A percentile compares a stretch with the other conserved stretches of the same genome.
Evolutionary conservation across 2,113 vertebrate genomes (phyloP).

Genomic region (Albula glossodonta): DNA sequence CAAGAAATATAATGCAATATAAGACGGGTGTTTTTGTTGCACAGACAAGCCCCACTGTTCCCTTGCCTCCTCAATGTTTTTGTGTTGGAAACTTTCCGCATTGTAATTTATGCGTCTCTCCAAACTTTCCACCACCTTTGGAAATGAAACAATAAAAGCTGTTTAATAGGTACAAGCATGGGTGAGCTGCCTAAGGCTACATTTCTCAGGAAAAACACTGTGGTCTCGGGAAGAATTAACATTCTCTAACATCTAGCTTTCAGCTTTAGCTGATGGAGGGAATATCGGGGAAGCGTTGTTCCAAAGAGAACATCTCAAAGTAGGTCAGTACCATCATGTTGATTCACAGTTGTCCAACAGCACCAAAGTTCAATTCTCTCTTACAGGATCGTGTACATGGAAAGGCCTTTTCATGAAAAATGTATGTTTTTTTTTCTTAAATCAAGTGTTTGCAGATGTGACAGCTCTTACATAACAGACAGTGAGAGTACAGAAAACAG

Average conservation of each 20-base stretch:
- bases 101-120: background rate
- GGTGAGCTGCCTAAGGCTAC: background rate
- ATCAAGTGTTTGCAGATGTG: background rate
- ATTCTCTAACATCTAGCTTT: background rate
- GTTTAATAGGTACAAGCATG: background rate
- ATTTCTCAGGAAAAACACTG: background rate
- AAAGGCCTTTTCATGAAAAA: background rate
- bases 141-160: background rate
- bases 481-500: background rate
- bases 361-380: background rate
- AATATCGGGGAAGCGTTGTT: background rate
- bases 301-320: background rate
- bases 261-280: background rate
- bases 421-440: background rate
- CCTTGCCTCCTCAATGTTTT: background rate
- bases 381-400: background rate
- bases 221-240: background rate
- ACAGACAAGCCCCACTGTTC: background rate
- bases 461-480: background rate
- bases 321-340: background rate
- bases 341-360: background rate
- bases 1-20: background rate
- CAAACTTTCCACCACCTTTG: constrained; percentile 2
- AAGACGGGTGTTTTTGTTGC: background rate
- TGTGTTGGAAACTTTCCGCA: background rate